Conservation (phyloP, 2,888 invertebrate species). For the Drosophila affinis region DNA sequence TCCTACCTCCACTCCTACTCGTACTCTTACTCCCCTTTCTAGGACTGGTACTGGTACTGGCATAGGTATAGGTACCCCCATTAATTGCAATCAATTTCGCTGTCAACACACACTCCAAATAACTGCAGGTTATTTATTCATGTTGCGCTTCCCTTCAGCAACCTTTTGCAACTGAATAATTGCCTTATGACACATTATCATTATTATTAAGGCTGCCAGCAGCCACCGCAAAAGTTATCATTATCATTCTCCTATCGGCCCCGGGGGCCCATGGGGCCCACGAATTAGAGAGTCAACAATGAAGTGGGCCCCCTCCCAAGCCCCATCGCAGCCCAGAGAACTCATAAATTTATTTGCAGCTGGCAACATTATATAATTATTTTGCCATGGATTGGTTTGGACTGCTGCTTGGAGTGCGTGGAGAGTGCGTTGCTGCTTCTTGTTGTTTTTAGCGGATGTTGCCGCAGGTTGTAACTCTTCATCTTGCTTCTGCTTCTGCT, state of each 20-base stretch:
- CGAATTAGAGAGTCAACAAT: conserved; percentile 61
- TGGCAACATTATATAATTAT: conserved; percentile 78
- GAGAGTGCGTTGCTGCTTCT: conserved; percentile 55
- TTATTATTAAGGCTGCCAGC: conserved; percentile 65
- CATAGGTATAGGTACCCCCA: conserved; percentile 26
- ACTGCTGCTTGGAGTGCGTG: conserved; percentile 38
- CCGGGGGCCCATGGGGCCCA: conserved; percentile 46
- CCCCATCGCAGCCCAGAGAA: conserved; percentile 3
- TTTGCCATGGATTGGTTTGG: conserved; percentile 48
- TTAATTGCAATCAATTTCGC: conserved; percentile 79
- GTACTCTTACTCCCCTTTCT: neutral
- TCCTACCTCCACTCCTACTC: conserved; percentile 3
- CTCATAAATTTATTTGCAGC: conserved; percentile 72
- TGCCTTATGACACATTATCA: conserved; percentile 80
- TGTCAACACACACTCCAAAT: conserved; percentile 77
- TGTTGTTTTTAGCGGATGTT: conserved; percentile 24
- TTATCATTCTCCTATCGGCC: conserved; percentile 58
- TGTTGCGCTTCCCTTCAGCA: conserved; percentile 44
- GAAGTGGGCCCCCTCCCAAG: conserved; percentile 8
- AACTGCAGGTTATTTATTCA: conserved; percentile 77
- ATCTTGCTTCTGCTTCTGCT: conserved; percentile 13
- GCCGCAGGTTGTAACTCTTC: conserved; percentile 28
- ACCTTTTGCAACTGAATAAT: conserved; percentile 75
- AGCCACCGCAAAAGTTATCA: conserved; percentile 54
- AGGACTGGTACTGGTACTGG: neutral